Evolutionary conservation across 2,888 invertebrate genomes (phyloP), one percentile per base, ranked within the genome.

Genomic region (Calliopum simillimum): DNA sequence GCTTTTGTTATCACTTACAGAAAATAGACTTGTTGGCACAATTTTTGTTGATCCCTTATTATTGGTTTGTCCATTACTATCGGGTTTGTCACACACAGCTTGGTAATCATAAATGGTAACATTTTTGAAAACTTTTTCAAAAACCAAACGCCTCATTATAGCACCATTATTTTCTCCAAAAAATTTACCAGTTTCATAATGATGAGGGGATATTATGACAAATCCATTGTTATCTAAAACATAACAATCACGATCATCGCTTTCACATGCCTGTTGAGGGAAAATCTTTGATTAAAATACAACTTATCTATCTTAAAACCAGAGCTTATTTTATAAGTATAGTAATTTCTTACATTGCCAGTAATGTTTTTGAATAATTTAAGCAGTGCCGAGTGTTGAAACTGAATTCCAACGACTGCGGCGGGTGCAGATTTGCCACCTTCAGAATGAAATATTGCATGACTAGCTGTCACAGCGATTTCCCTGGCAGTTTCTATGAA

Each of bases 161-260:
- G 91, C 90, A 3, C 92, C 91, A 73, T 93, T 90, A 58, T 96
- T 90, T 82, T 93, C 93, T 1, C 97, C 97, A 80, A 97, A 94
- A 85, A 97, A 97, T 80, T 90, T 90, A 3, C 97, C 97, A 0
- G 94, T 94, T 71, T 94, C 90, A 47, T 86, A 88, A 0, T 88
- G 85, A 68, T 91, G 89, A 79, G 95, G 91, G 16, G 94, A 93
- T n/a, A 93, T 90, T 2, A 95, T 86, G 19, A 97, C 89, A 87
- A 93, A 97, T 3, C 95, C 97, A 81, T 96, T 95, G 84, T 94
- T 95, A 84, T 97, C 97, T 49, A 97, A 87, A 51, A 97, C 88
- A 81, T 91, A 97, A 80, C 97, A 97, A 73, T 93, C 92, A 82
- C 93, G 88, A 70, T 89, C 89, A 56, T 90, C 90, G 16, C 64